Evolutionary conservation across 2,113 vertebrate genomes (phyloP), one percentile per base, ranked within the genome.

Genomic region (Dromaius novaehollandiae): DNA sequence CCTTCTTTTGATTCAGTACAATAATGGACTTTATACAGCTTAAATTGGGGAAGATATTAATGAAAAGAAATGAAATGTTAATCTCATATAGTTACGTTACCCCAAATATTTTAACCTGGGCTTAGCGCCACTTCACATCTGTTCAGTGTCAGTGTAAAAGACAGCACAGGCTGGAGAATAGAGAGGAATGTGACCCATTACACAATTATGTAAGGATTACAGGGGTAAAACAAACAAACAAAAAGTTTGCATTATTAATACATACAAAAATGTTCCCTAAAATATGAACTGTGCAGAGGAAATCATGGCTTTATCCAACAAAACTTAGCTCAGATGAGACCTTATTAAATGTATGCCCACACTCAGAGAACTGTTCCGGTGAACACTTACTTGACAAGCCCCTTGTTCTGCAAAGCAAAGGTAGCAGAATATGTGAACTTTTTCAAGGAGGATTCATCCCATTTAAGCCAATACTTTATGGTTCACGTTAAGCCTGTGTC

Each of bases 351-450:
- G 86, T 19, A 20, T 51, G 16, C 1, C 16, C 25, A 36, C 28
- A 69, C 38, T 2, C 4, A 50, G n/a, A 80, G 6, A 80, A 69
- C 4, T 1, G 0, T 50, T 26, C 3, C 38, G 6, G 2, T 51
- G 18, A 53, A 74, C 25, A 53, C 56, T 19, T 34, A 16, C 30
- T 60, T 60, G 32, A 60, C 30, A 60, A 60, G 30, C 17, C 56
- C 17, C 56, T 4, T 60, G 56, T 19, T 60, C 56, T 60, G 30
- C 9, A 4, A 60, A 60, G 56, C 30, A 34, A 18, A 40, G 9
- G 65, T 2, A 53, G 15, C 0, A 65, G 8, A 87, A 75, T 58
- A 84, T 68, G 34, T 79, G 24, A 85, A 9, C 2, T 74, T 85
- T 84, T 26, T 4, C 46, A 73, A 61, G 77, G 34, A 1, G 0